Evolutionary conservation across 1,140 invertebrate species (phyloP).

Genomic region (Oscheius sp.): DNA sequence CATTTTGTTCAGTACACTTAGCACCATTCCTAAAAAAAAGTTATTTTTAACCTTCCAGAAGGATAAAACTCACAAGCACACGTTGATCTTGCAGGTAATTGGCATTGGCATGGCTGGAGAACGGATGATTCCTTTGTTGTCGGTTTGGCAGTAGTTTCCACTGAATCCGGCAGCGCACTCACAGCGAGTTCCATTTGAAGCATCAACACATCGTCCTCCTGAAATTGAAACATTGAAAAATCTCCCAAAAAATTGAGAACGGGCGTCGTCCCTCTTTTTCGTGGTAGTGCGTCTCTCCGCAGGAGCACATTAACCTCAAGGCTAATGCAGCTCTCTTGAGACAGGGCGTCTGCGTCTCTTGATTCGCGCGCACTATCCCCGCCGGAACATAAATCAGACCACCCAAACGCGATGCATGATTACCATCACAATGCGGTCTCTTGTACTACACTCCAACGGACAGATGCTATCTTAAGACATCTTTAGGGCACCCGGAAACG

Average conservation of each 20-base stretch:
- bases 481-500: not conserved
- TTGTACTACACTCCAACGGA: not conserved
- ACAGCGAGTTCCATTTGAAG: not conserved
- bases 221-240: not conserved
- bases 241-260: not conserved
- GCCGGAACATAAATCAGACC: constrained; percentile 11
- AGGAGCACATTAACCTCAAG: constrained; percentile 13
- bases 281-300: not conserved
- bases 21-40: not conserved
- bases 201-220: not conserved
- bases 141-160: not conserved
- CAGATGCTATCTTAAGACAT: not conserved
- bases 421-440: constrained; percentile 9
- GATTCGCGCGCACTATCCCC: not conserved
- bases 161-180: not conserved
- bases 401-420: constrained; percentile 5
- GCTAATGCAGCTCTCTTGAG: constrained; percentile 11
- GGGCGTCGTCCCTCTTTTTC: not conserved
- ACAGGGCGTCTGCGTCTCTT: not conserved
- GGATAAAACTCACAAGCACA: not conserved
- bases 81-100: not conserved
- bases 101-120: too few species aligned
- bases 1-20: not conserved
- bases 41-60: not conserved
- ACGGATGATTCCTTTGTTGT: too few species aligned